These are phyloP conservation scores for Channallabes apus DNA, from an alignment of 2,797 vertebrate species.

Conservation along the genomic window DNA sequence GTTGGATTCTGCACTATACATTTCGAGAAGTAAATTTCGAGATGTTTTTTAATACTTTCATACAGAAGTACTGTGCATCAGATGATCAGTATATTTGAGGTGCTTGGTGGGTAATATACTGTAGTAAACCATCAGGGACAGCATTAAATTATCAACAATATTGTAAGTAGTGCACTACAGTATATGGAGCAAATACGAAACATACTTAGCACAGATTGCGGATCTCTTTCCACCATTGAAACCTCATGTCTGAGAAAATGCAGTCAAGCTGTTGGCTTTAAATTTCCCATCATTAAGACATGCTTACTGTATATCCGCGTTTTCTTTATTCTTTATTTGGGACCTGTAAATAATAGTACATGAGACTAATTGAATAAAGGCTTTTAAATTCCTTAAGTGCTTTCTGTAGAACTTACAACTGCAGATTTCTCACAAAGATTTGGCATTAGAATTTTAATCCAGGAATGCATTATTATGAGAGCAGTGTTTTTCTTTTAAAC, in stretches of 20 bases:
- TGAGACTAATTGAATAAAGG: background rate
- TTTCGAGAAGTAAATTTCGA: background rate
- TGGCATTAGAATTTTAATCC: background rate
- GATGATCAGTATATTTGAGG: background rate
- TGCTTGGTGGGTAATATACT: background rate
- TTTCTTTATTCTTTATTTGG: background rate
- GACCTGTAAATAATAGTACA: background rate
- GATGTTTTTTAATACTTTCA: background rate
- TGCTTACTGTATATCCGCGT: background rate
- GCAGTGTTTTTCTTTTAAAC: background rate
- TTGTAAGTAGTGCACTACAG: background rate
- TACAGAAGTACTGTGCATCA: background rate
- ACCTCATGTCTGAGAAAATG: too few species aligned
- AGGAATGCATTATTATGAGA: constrained; percentile 13
- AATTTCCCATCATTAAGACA: background rate
- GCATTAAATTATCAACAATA: too few species aligned
- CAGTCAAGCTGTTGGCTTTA: background rate
- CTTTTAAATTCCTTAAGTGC: background rate
- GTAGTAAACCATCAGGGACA: background rate
- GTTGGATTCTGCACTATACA: background rate
- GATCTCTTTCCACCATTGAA: background rate
- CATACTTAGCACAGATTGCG: background rate
- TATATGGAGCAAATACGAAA: too few species aligned
- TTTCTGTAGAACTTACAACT: background rate
- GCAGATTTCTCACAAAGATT: background rate